phyloP scores from a whole-genome alignment of 2,113 vertebrate species.

The Ariopsis seemanni region DNA sequence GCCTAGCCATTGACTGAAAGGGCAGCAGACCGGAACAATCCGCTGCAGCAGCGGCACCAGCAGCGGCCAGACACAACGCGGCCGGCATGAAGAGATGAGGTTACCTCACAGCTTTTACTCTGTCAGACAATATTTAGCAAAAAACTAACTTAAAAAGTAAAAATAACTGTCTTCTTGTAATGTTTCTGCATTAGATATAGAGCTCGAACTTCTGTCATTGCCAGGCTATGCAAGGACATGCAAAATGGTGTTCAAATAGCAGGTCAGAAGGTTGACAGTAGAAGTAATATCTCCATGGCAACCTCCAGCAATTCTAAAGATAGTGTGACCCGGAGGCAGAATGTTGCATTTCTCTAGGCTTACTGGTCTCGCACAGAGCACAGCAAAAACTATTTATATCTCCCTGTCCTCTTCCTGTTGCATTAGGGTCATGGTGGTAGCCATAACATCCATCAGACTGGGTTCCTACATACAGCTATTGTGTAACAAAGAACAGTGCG shows the following conservation, averaged over 20 bases:
- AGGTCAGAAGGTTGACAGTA: constrained; percentile 12
- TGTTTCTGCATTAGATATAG: background rate
- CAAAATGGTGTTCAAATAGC: background rate
- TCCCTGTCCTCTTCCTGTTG: background rate
- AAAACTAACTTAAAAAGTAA: constrained; percentile 11
- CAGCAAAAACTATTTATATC: constrained; percentile 22
- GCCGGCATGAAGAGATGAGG: constrained; percentile 36
- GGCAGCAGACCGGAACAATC: constrained; percentile 54
- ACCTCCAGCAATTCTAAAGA: background rate
- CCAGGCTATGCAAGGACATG: background rate
- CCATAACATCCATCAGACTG: background rate
- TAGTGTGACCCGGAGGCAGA: background rate
- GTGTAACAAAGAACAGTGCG: background rate
- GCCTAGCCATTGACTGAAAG: constrained; percentile 52
- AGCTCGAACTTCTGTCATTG: background rate
- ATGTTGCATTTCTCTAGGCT: background rate
- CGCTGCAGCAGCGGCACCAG: constrained; percentile 24
- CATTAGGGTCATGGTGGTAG: background rate
- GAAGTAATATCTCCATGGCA: constrained; percentile 4
- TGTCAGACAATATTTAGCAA: constrained; percentile 17
- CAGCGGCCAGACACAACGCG: constrained; percentile 35
- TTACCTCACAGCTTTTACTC: constrained; percentile 46
- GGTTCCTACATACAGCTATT: background rate
- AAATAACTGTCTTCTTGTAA: background rate
- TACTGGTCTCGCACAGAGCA: background rate